A percentile compares a stretch with the other conserved stretches of the same genome.
phyloP scores from a whole-genome alignment of 2,113 vertebrate genomes.

The Dipodomys ordii region DNA sequence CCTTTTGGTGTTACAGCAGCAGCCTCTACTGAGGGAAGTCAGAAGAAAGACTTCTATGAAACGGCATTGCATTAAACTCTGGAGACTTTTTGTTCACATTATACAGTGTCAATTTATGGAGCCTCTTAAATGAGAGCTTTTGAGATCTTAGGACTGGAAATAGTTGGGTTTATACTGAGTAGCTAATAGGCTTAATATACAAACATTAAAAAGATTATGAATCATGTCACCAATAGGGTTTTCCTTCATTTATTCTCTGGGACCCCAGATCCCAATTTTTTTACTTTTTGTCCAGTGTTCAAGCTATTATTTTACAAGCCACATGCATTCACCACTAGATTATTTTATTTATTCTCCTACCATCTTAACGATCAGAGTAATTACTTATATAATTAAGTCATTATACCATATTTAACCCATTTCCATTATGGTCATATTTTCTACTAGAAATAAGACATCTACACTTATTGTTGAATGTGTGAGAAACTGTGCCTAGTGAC shows the following conservation, averaged over 20 bases:
- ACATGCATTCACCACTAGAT: background rate
- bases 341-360: background rate
- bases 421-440: constrained; percentile 22
- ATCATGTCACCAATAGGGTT: background rate
- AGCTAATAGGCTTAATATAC: background rate
- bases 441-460: constrained; percentile 9
- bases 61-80: constrained; percentile 28
- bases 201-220: constrained; percentile 33
- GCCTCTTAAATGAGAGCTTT: background rate
- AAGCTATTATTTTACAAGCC: background rate
- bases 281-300: background rate
- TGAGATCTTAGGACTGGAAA: background rate
- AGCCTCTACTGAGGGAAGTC: background rate
- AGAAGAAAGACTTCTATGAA: constrained; percentile 34
- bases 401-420: background rate
- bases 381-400: background rate
- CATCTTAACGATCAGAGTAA: background rate
- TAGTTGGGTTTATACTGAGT: constrained; percentile 2
- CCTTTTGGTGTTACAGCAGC: constrained; percentile 11
- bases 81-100: background rate
- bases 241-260: background rate
- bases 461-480: background rate
- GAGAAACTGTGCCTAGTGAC: background rate
- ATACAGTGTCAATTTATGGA: background rate
- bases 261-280: background rate